Evolutionary conservation across 2,113 vertebrate species (phyloP), one percentile per base, ranked within the genome.

Genomic region (Gymnarchus niloticus): DNA sequence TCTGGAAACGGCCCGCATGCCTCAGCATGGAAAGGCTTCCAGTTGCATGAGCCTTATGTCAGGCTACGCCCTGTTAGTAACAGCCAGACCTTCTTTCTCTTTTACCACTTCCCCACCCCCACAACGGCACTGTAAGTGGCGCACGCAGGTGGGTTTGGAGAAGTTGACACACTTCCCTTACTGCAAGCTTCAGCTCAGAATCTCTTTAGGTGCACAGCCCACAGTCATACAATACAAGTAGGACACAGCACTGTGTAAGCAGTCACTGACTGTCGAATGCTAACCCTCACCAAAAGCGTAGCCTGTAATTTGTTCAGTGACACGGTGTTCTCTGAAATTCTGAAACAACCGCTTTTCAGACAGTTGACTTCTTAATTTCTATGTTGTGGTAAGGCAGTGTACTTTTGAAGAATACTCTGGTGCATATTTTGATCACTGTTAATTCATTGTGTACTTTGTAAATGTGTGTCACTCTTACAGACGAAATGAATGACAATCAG

Each of bases 401-500:
- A 85, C 28, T 85, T 48, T 85, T 33, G 49, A 76, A 12, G 0
- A 54, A 82, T 8, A 28, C 19, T 82, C 33, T 6, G 25, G 25
- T 52, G 49, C 17, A n/a, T 7, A 54, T 82, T 82, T 49, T 54
- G 25, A 9, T n/a, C 8, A 3, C 14, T 41, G 4, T 19, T 44
- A 25, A 37, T 73, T 57, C 19, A 56, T 41, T 14, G 73, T 14
- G 6, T 56, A 23, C 41, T 23, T 73, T 78, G 76, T 25, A 23
- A 78, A 80, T 57, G 54, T 46, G 69, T 80, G 10, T 73, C 12
- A 82, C 65, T 93, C 8, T 94, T 95, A 69, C 89, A 98, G 97
- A 98, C 94, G 98, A 98, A 93, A 96, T 98, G 95, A 98, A 97
- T 46, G 97, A 99, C 89, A 96, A 98, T 81, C 97, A 98, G 89